Percentiles rank a stretch among this genome's conserved stretches.
These are phyloP conservation scores for Adelognathus sp. DNA, from an alignment of 2,888 invertebrate species.

Conservation along the genomic window DNA sequence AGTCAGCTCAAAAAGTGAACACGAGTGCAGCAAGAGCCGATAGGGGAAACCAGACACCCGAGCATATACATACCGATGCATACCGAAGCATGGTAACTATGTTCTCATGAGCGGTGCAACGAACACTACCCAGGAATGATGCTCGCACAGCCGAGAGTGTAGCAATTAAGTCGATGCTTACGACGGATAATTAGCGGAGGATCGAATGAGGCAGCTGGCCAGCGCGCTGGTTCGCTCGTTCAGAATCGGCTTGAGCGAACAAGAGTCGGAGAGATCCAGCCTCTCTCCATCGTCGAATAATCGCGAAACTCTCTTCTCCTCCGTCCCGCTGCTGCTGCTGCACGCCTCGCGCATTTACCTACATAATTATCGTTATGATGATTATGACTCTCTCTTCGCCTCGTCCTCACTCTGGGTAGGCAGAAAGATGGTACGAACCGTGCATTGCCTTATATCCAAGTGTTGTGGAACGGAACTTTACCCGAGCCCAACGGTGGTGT, in stretches of 20 bases:
- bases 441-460: conserved; percentile 28
- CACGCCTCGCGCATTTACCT: conserved; percentile 73
- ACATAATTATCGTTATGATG: conserved; percentile 79
- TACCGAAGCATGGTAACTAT: neutral
- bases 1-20: neutral
- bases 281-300: conserved; percentile 53
- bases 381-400: conserved; percentile 71
- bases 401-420: neutral
- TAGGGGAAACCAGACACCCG: neutral
- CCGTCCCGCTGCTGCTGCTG: too few species aligned
- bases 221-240: conserved; percentile 65
- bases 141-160: conserved; percentile 58
- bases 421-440: neutral
- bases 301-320: conserved; percentile 44
- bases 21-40: neutral
- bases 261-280: conserved; percentile 29
- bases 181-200: conserved; percentile 78
- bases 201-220: conserved; percentile 78
- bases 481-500: conserved; percentile 24
- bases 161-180: conserved; percentile 79
- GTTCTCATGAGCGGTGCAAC: neutral
- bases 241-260: neutral
- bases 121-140: neutral
- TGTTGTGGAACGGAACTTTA: conserved; percentile 59
- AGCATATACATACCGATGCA: too few species aligned